Evolutionary conservation across 2,797 vertebrate species (phyloP).

Genomic region (Macroramphosus scolopax): DNA sequence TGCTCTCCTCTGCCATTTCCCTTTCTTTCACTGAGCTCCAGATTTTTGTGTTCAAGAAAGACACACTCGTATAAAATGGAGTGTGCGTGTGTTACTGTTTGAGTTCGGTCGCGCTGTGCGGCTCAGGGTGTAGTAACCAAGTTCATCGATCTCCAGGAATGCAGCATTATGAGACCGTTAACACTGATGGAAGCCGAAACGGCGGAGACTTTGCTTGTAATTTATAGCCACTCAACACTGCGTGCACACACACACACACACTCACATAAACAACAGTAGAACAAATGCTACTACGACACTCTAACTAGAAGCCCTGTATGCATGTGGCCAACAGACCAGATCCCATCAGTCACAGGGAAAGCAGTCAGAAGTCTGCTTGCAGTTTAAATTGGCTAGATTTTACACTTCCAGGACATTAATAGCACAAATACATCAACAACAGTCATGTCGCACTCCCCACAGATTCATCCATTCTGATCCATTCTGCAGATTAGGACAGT

Average conservation of each 20-base stretch:
- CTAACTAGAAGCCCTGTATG: background rate
- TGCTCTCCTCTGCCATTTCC: too few species aligned
- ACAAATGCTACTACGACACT: background rate
- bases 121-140: background rate
- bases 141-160: slow-evolving; percentile 6
- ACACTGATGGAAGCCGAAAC: slow-evolving; percentile 4
- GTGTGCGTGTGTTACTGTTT: background rate
- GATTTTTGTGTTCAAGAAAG: background rate
- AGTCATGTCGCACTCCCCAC: too few species aligned
- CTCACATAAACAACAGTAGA: background rate
- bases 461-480: slow-evolving; percentile 8
- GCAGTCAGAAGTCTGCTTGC: background rate
- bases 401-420: too few species aligned
- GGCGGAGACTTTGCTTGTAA: background rate
- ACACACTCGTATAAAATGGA: background rate
- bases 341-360: background rate
- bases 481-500: too few species aligned
- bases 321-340: background rate
- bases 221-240: background rate
- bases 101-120: background rate
- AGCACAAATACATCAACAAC: too few species aligned
- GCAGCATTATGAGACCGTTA: slow-evolving; percentile 10
- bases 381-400: too few species aligned
- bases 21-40: background rate
- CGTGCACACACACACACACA: background rate